Conservation (phyloP, 2,113 vertebrate genomes). For the Dromiciops gliroides region DNA sequence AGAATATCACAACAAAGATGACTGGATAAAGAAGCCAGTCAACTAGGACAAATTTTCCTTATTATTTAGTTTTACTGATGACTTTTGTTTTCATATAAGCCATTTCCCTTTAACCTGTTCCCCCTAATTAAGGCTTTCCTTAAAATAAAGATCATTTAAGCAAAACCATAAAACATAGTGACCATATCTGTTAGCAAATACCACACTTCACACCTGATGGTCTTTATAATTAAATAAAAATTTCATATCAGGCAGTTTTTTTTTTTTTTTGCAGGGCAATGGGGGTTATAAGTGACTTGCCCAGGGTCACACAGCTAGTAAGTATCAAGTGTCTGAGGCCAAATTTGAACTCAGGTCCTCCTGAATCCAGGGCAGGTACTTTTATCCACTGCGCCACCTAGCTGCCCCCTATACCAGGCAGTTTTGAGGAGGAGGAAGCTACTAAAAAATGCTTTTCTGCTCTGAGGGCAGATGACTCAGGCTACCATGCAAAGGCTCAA, state of each 20-base stretch:
- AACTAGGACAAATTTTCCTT: not conserved
- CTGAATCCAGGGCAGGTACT: no score
- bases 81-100: not conserved
- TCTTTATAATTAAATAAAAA: not conserved
- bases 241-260: not conserved
- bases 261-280: no score
- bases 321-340: no score
- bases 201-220: not conserved
- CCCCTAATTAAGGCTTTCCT: not conserved
- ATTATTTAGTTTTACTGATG: not conserved
- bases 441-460: not conserved
- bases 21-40: slow-evolving; percentile 1
- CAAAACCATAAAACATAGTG: slow-evolving; percentile 9
- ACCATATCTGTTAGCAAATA: slow-evolving; percentile 9
- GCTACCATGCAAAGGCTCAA: not conserved
- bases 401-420: not conserved
- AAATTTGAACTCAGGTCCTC: no score
- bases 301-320: no score
- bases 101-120: not conserved
- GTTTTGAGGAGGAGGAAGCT: not conserved
- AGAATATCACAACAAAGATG: not conserved
- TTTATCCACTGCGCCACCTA: no score
- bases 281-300: no score
- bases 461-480: not conserved
- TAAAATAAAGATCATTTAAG: slow-evolving; percentile 6